Evolutionary conservation across 2,113 vertebrate species (phyloP).

Genomic region (Gobiocypris rarus): DNA sequence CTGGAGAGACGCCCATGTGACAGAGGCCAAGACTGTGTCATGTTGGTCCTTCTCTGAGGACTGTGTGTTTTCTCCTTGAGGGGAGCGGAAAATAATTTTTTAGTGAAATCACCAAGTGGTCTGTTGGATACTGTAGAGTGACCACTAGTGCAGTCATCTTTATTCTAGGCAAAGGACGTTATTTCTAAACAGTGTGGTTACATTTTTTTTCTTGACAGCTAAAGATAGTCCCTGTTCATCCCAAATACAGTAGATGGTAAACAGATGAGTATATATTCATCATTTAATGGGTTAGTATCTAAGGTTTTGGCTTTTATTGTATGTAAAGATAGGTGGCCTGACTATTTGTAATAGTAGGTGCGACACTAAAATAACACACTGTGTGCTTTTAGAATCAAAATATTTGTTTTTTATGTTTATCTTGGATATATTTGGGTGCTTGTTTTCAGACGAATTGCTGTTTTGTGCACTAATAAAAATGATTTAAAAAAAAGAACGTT

Average conservation of each 20-base stretch:
- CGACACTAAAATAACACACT: constrained; percentile 65
- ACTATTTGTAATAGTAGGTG: constrained; percentile 65
- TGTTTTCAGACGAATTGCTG: constrained; percentile 64
- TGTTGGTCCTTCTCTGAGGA: constrained; percentile 30
- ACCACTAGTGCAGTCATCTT: constrained; percentile 19
- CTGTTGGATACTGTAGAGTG: background rate
- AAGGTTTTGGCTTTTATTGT: constrained; percentile 58
- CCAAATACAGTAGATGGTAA: constrained; percentile 61
- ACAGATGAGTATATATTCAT: constrained; percentile 67
- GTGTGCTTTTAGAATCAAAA: constrained; percentile 64
- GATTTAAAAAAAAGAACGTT: constrained; percentile 55
- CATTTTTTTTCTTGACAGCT: background rate
- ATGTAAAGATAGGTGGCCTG: constrained; percentile 64
- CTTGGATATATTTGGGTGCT: constrained; percentile 62
- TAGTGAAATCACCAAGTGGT: constrained; percentile 4
- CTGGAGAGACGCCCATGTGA: constrained; percentile 60
- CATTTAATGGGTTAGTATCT: constrained; percentile 64
- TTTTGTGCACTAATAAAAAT: constrained; percentile 54
- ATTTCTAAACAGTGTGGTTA: constrained; percentile 31
- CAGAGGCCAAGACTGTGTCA: constrained; percentile 46
- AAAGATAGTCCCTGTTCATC: constrained; percentile 47
- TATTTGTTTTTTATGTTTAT: constrained; percentile 73
- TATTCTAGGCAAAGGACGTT: constrained; percentile 28
- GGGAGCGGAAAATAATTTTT: constrained; percentile 43
- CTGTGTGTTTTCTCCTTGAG: constrained; percentile 37